Conservation (phyloP, 1,140 invertebrate species). For the Magallana ariakensis region DNA sequence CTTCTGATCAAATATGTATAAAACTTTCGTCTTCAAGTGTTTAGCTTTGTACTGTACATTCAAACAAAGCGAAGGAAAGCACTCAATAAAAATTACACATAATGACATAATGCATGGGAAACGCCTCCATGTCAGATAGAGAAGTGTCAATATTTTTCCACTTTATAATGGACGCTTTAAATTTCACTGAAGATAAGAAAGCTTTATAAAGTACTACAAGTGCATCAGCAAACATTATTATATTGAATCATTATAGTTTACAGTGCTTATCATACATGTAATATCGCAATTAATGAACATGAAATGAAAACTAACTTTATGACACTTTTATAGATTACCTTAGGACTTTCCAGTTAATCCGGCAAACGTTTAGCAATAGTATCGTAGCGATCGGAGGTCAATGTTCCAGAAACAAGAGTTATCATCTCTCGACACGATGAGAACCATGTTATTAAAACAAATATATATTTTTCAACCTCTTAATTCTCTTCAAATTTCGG, state of each 20-base stretch:
- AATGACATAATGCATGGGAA: too few species aligned
- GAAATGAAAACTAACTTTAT: constrained; percentile 7
- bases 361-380: neutral
- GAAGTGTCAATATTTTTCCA: neutral
- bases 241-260: neutral
- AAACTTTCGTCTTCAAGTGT: neutral
- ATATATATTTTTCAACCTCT: neutral
- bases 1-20: neutral
- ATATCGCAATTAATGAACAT: neutral
- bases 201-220: neutral
- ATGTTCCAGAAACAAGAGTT: neutral
- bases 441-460: neutral
- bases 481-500: too few species aligned
- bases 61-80: too few species aligned
- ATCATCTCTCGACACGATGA: neutral
- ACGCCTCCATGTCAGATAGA: neutral
- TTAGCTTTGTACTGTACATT: too few species aligned
- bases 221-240: neutral
- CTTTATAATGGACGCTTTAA: neutral
- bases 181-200: neutral
- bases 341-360: neutral
- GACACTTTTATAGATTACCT: neutral
- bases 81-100: too few species aligned
- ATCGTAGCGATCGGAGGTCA: neutral
- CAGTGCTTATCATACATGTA: neutral